Percentiles rank a stretch among this genome's conserved stretches.
phyloP scores from a whole-genome alignment of 1,140 invertebrate species.

The Leptinotarsa texana region DNA sequence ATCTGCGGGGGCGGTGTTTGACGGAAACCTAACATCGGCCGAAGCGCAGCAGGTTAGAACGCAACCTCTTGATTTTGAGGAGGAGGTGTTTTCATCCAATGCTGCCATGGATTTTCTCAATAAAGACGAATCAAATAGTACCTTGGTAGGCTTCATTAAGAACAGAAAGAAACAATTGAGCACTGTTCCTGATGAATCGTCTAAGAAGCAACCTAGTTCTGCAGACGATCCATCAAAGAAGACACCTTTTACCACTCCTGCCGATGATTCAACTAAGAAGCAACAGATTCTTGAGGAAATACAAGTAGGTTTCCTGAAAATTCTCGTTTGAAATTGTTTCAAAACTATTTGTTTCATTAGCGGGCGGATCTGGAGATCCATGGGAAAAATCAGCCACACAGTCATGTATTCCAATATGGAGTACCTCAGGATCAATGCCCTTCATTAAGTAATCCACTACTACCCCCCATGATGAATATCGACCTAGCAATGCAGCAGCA shows the following conservation, averaged over 20 bases:
- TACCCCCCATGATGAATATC: constrained; percentile 47
- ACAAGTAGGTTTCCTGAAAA: constrained; percentile 59
- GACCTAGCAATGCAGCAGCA: constrained; percentile 50
- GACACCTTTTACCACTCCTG: constrained; percentile 45
- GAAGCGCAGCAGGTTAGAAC: constrained; percentile 61
- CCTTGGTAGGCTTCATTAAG: constrained; percentile 53
- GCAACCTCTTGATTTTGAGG: constrained; percentile 56
- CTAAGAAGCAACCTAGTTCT: constrained; percentile 65
- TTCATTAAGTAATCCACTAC: constrained; percentile 36
- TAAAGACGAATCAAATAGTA: constrained; percentile 53
- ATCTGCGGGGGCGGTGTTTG: constrained; percentile 53
- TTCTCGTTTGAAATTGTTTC: neutral
- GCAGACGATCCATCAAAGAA: too few relatives aligned
- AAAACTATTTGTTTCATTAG: constrained; percentile 52
- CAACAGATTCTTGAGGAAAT: constrained; percentile 80
- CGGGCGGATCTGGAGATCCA: constrained; percentile 76
- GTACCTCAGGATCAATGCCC: constrained; percentile 49
- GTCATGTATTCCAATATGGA: constrained; percentile 53
- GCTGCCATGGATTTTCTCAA: constrained; percentile 51
- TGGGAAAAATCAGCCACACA: constrained; percentile 60
- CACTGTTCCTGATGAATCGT: constrained; percentile 63
- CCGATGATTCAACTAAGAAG: constrained; percentile 71
- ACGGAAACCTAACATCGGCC: constrained; percentile 57
- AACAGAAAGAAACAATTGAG: constrained; percentile 52
- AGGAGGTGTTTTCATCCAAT: constrained; percentile 47